Evolutionary conservation across 2,888 invertebrate species (phyloP).

Genomic region (Epiblema foenella): DNA sequence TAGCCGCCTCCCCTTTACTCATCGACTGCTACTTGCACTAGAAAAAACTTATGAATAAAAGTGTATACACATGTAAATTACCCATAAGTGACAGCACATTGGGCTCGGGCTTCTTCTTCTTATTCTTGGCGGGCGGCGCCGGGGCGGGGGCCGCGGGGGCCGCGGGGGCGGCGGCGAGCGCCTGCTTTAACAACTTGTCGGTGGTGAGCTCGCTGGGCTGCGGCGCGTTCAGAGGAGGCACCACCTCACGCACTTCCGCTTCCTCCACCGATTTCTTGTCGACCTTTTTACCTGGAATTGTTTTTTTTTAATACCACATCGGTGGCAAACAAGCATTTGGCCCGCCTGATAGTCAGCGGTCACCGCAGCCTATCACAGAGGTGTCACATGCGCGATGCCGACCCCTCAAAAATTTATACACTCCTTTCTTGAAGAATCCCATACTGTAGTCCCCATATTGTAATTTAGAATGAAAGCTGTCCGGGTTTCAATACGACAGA

Average conservation of each 20-base stretch:
- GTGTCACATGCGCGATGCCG: too few relatives aligned
- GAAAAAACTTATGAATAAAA: background rate
- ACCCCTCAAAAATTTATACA: too few relatives aligned
- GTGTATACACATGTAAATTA: conserved; percentile 52
- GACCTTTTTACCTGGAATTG: conserved; percentile 63
- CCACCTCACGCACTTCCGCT: conserved; percentile 61
- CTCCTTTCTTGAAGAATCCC: too few relatives aligned
- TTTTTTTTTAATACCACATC: too few relatives aligned
- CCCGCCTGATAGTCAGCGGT: too few relatives aligned
- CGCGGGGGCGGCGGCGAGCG: conserved; percentile 53
- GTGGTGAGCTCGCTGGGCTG: conserved; percentile 79
- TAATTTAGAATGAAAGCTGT: too few relatives aligned
- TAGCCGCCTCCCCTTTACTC: too few relatives aligned
- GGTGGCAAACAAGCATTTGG: too few relatives aligned
- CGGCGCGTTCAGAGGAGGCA: conserved; percentile 72
- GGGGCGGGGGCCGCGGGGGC: conserved; percentile 56
- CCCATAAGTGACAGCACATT: conserved; percentile 76
- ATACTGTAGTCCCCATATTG: too few relatives aligned
- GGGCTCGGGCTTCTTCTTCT: conserved; percentile 76
- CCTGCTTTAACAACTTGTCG: conserved; percentile 75
- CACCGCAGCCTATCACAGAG: too few relatives aligned
- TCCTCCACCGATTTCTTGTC: conserved; percentile 69
- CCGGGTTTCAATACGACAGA: too few relatives aligned
- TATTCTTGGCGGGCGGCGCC: conserved; percentile 65
- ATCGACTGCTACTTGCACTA: too few relatives aligned